Conservation (phyloP, 2,113 vertebrate genomes). For the Salminus brasiliensis region DNA sequence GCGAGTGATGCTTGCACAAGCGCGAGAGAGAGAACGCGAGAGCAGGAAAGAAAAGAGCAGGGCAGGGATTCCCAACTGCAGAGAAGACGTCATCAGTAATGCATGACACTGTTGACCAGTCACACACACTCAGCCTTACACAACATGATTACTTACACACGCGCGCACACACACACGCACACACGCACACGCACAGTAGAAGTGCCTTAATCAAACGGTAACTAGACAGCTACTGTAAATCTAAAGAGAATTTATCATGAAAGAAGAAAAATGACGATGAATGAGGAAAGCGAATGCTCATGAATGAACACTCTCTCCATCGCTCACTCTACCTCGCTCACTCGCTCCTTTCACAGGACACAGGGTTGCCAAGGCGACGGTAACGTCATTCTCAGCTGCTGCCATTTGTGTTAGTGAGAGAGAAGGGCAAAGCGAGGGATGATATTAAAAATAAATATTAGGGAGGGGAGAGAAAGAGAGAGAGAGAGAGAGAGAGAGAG, state of each 20-base stretch:
- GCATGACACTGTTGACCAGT: conserved; percentile 49
- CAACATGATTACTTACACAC: conserved; percentile 27
- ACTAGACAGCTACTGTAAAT: neutral
- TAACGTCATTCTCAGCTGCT: conserved; percentile 74
- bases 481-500: conserved; percentile 16
- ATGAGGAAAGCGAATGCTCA: conserved; percentile 23
- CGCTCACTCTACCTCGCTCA: conserved; percentile 24
- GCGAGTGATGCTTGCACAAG: neutral
- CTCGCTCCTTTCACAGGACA: conserved; percentile 44
- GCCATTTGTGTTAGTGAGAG: conserved; percentile 63
- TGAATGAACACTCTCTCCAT: conserved; percentile 36
- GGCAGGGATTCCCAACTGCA: conserved; percentile 74
- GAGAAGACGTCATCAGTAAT: conserved; percentile 65
- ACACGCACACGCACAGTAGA: neutral
- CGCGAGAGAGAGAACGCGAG: neutral
- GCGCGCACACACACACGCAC: neutral
- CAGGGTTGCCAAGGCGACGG: conserved; percentile 75
- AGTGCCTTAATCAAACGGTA: neutral
- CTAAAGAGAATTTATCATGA: conserved; percentile 1
- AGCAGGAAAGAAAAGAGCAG: neutral
- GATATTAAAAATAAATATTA: conserved; percentile 70
- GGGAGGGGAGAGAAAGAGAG: conserved; percentile 39
- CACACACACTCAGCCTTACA: conserved; percentile 18
- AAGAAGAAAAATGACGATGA: conserved; percentile 13
- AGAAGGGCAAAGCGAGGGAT: conserved; percentile 37